Conservation (phyloP, 2,888 invertebrate genomes). For the Lymantria dispar region DNA sequence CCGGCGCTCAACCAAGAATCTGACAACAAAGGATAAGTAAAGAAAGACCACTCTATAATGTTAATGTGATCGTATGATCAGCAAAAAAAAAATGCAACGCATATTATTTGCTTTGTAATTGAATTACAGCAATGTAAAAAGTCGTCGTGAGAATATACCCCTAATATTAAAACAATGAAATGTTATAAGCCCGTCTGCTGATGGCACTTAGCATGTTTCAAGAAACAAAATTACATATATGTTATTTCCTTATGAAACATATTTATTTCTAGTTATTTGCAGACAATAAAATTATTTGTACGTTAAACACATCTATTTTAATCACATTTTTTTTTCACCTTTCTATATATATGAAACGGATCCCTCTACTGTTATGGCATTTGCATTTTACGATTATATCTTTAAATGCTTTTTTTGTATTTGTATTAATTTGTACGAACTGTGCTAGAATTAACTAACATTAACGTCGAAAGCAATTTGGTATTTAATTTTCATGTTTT, state of each 20-base stretch:
- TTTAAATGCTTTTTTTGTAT: slow-evolving; percentile 40
- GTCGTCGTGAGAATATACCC: not conserved
- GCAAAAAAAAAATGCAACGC: not conserved
- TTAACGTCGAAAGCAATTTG: not conserved
- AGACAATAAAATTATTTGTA: slow-evolving; percentile 71
- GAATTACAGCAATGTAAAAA: not conserved
- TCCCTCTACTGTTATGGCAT: slow-evolving; percentile 35
- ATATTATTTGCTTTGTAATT: not conserved
- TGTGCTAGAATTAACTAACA: slow-evolving; percentile 1
- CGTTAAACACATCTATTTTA: slow-evolving; percentile 59
- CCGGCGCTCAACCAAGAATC: no score
- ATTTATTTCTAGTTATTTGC: slow-evolving; percentile 65
- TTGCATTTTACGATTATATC: slow-evolving; percentile 36
- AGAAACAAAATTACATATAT: slow-evolving; percentile 47
- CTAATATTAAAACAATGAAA: slow-evolving; percentile 56
- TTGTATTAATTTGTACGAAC: slow-evolving; percentile 34
- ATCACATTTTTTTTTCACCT: slow-evolving; percentile 50
- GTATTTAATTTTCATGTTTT: not conserved
- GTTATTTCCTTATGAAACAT: slow-evolving; percentile 62
- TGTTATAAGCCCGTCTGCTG: slow-evolving; percentile 63
- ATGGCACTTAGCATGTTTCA: slow-evolving; percentile 77
- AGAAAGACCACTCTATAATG: no score
- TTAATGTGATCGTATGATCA: no score
- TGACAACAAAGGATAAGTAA: no score
- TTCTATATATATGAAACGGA: slow-evolving; percentile 33